Conservation (phyloP, 2,113 vertebrate genomes). For the Mixornis gularis region DNA sequence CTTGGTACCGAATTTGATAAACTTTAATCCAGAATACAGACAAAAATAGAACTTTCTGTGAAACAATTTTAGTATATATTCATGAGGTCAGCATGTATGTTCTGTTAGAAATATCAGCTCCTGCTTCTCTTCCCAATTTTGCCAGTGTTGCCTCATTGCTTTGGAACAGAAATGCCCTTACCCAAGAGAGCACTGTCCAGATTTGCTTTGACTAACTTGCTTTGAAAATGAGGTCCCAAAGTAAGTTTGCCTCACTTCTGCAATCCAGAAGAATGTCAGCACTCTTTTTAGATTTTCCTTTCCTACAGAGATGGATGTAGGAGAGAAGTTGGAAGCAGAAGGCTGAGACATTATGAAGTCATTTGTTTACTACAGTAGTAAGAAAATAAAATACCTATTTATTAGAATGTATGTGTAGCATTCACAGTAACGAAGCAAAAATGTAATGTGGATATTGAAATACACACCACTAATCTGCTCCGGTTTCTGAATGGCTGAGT, state of each 20-base stretch:
- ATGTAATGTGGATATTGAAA: background rate
- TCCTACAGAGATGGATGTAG: background rate
- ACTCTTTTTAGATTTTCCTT: background rate
- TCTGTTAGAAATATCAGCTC: background rate
- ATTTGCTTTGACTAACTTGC: background rate
- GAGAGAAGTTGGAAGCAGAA: background rate
- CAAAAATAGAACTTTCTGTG: background rate
- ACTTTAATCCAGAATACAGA: background rate
- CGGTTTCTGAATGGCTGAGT: background rate
- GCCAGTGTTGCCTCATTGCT: background rate
- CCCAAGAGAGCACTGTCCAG: background rate
- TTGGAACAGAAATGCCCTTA: background rate
- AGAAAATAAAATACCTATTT: background rate
- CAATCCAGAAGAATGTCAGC: background rate
- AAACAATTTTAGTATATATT: background rate
- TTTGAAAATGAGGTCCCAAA: background rate
- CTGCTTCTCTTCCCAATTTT: background rate
- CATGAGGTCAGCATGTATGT: background rate
- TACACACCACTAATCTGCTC: background rate
- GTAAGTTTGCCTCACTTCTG: background rate
- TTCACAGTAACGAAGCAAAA: background rate
- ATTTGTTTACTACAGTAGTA: background rate
- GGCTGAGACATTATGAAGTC: background rate
- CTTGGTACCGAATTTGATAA: background rate
- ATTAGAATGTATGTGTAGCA: background rate